These are phyloP conservation scores for Glaucomys volans DNA, from an alignment of 2,113 vertebrate species.

Conservation along the genomic window DNA sequence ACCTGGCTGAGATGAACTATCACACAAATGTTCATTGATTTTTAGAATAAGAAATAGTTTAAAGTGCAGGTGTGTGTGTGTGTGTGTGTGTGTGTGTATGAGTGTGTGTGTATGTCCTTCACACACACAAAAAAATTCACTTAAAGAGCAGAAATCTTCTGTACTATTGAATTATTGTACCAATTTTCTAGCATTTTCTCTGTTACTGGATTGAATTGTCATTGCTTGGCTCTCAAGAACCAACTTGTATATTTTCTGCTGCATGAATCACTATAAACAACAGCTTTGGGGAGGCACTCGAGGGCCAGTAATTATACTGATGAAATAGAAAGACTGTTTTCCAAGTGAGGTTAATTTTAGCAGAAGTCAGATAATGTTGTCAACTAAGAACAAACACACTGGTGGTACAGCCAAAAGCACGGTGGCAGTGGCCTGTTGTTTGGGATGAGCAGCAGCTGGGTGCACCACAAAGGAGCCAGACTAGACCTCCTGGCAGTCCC, in stretches of 20 bases:
- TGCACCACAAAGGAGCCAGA: neutral
- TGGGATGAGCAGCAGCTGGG: neutral
- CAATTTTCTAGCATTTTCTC: neutral
- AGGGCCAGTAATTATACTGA: slow-evolving; percentile 78
- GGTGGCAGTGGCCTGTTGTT: neutral
- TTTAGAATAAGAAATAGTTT: slow-evolving; percentile 27
- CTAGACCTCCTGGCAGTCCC: neutral
- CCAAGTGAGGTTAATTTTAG: slow-evolving; percentile 80
- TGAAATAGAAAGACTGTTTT: slow-evolving; percentile 77
- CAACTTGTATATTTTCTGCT: slow-evolving; percentile 69
- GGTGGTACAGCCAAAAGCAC: neutral
- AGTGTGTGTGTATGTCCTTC: neutral
- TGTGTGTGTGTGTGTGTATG: neutral
- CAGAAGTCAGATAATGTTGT: slow-evolving; percentile 74
- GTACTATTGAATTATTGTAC: neutral
- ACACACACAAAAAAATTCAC: neutral
- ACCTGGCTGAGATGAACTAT: neutral
- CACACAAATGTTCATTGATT: neutral
- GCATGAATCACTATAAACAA: slow-evolving; percentile 60
- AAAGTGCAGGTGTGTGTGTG: neutral
- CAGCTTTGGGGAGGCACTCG: slow-evolving; percentile 60
- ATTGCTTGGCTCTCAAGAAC: slow-evolving; percentile 61
- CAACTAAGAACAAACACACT: slow-evolving; percentile 41
- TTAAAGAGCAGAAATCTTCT: neutral
- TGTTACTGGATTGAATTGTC: neutral